Evolutionary conservation across 2,797 vertebrate species (phyloP).

Genomic region (Tokudaia tokunoshimensis): DNA sequence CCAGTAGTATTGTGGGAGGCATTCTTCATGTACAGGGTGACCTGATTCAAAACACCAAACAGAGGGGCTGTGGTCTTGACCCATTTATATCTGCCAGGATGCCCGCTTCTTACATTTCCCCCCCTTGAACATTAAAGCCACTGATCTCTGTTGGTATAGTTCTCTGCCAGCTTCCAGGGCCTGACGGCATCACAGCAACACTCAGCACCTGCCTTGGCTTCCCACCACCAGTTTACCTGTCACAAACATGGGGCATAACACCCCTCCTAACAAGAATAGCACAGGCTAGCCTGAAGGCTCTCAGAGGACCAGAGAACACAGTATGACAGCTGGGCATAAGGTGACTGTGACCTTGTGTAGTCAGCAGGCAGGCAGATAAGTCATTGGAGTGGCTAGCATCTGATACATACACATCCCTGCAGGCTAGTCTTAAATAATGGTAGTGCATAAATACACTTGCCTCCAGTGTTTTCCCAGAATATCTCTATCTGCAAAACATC

Average conservation of each 20-base stretch:
- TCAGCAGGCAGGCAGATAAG: constrained; percentile 28
- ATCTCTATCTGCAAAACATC: constrained; percentile 66
- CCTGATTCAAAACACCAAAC: constrained; percentile 6
- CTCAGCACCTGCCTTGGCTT: constrained; percentile 2
- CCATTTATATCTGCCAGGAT: not conserved
- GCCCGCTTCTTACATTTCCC: not conserved
- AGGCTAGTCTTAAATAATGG: constrained; percentile 65
- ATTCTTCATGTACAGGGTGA: not conserved
- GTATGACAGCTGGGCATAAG: not conserved
- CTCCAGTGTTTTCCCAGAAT: constrained; percentile 74
- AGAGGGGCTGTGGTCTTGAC: not conserved
- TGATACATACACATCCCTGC: constrained; percentile 17
- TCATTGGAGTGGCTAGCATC: constrained; percentile 10
- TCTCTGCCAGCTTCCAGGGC: not conserved
- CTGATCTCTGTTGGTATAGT: constrained; percentile 6
- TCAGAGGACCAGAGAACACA: not conserved
- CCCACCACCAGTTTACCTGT: not conserved
- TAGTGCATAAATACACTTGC: constrained; percentile 48
- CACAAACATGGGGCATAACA: not conserved
- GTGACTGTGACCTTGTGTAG: constrained; percentile 54
- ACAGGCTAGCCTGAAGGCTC: not conserved
- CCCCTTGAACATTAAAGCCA: not conserved
- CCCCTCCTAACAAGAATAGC: not conserved
- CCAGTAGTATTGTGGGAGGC: not conserved
- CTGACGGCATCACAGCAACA: not conserved